phyloP scores from a whole-genome alignment of 2,113 vertebrate species.

The Catharus fuscescens region DNA sequence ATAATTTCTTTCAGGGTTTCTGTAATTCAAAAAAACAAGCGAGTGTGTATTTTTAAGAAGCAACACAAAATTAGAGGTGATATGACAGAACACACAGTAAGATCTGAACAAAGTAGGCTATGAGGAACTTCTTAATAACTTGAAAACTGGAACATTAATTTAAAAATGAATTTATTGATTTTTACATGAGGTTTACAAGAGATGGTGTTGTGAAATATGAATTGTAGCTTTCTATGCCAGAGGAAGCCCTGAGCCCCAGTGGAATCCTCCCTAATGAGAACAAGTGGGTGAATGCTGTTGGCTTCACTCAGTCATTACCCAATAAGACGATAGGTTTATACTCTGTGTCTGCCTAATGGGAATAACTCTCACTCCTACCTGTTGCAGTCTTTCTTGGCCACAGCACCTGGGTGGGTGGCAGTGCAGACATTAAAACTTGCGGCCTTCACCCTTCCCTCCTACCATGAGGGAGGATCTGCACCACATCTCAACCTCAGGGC shows the following conservation, averaged over 20 bases:
- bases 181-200: conserved; percentile 46
- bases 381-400: not conserved
- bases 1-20: conserved; percentile 21
- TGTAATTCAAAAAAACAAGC: conserved; percentile 42
- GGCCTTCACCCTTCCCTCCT: not conserved
- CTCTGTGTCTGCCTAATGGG: not conserved
- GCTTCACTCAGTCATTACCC: not conserved
- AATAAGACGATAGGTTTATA: not conserved
- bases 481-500: not conserved
- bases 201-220: not conserved
- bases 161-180: conserved; percentile 38
- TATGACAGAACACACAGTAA: not conserved
- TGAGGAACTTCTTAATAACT: conserved; percentile 41
- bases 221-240: not conserved
- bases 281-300: not conserved
- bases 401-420: not conserved
- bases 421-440: not conserved
- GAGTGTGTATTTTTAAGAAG: not conserved
- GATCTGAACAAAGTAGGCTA: not conserved
- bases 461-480: not conserved
- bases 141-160: conserved; percentile 19
- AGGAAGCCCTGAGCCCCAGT: not conserved
- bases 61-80: conserved; percentile 2
- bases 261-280: conserved; percentile 17
- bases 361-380: not conserved